Evolutionary conservation across 1,140 invertebrate species (phyloP).

Genomic region (Lordiphosa mommai): DNA sequence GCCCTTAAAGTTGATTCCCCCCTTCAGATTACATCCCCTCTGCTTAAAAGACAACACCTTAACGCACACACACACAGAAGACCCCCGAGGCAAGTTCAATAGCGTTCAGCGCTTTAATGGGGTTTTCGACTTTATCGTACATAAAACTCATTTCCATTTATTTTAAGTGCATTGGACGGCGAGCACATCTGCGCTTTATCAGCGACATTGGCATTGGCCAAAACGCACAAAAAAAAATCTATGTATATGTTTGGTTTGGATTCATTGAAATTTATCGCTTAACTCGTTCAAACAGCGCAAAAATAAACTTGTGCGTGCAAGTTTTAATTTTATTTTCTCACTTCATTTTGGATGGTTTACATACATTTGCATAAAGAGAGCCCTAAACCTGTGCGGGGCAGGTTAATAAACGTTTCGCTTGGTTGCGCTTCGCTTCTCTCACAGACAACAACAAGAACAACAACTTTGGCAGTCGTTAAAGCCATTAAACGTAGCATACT

Average conservation of each 20-base stretch:
- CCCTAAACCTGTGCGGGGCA: no score
- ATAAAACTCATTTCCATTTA: slow-evolving; percentile 8
- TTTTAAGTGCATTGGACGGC: neutral
- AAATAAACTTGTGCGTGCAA: neutral
- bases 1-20: no score
- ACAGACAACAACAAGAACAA: neutral
- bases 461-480: no score
- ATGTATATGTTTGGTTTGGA: neutral
- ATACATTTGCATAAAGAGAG: slow-evolving; percentile 5
- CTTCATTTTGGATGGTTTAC: slow-evolving; percentile 3
- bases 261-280: slow-evolving; percentile 9
- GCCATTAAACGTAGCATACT: neutral
- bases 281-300: no score
- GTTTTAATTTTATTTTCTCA: slow-evolving; percentile 10
- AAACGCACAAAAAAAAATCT: slow-evolving; percentile 5
- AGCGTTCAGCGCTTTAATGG: no score
- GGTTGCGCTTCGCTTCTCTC: neutral
- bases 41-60: no score
- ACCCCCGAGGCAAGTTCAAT: no score
- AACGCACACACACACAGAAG: no score
- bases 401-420: no score
- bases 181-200: slow-evolving; percentile 6
- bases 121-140: neutral
- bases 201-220: slow-evolving; percentile 4
- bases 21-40: no score